phyloP scores from a whole-genome alignment of 2,113 vertebrate genomes.

The Octodon degus region DNA sequence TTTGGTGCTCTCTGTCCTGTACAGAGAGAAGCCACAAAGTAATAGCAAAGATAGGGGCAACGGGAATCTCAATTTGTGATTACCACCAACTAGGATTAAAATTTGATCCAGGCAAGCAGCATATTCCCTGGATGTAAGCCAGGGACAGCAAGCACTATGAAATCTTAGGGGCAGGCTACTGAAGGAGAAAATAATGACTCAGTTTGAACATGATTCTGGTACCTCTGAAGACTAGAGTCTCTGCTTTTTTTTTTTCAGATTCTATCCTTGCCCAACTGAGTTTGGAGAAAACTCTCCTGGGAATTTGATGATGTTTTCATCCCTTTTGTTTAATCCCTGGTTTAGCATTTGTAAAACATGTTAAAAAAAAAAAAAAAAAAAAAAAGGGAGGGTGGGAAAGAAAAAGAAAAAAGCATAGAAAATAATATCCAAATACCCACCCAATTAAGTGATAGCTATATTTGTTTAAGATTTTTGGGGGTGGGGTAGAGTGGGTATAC shows the following conservation, averaged over 20 bases:
- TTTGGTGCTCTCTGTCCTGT: not conserved
- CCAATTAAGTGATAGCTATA: not conserved
- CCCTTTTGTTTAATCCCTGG: not conserved
- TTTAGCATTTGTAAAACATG: not conserved
- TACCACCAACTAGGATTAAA: not conserved
- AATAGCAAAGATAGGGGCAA: not conserved
- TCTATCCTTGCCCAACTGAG: not conserved
- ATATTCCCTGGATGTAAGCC: not conserved
- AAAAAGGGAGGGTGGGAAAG: not conserved
- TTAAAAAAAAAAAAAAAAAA: not conserved
- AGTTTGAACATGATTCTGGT: not conserved
- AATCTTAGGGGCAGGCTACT: not conserved
- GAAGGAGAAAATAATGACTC: not conserved
- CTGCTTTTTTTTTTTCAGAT: not conserved
- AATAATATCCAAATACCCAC: not conserved
- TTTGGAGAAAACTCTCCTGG: not conserved
- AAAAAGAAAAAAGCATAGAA: not conserved
- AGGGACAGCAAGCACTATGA: not conserved
- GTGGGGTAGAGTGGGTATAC: constrained; percentile 9
- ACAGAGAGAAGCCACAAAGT: not conserved
- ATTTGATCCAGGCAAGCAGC: not conserved
- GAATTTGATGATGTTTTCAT: not conserved
- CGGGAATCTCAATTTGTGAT: not conserved
- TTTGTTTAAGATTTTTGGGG: not conserved
- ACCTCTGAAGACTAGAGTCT: not conserved